Percentiles rank a stretch among this genome's conserved stretches.
phyloP scores from a whole-genome alignment of 2,113 vertebrate species.

The Sebastes fasciatus region DNA sequence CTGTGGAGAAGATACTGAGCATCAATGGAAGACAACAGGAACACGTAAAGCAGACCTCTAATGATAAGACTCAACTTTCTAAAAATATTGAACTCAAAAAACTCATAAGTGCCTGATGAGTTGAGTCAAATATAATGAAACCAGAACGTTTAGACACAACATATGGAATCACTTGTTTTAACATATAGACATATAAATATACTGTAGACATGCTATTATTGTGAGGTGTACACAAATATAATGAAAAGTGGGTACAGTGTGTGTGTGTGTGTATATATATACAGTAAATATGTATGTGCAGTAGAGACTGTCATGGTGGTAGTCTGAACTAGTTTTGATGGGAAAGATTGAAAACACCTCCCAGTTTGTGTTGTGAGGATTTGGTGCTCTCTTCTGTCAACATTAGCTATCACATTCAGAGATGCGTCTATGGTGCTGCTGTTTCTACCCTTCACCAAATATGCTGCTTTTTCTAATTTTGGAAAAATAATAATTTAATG shows the following conservation, averaged over 20 bases:
- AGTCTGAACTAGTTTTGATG: background rate
- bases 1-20: background rate
- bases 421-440: conserved; percentile 52
- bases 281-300: conserved; percentile 25
- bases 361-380: conserved; percentile 15
- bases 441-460: conserved; percentile 57
- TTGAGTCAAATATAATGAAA: conserved; percentile 20
- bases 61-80: conserved; percentile 3
- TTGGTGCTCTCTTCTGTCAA: conserved; percentile 31
- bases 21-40: background rate
- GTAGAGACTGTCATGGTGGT: background rate
- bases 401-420: conserved; percentile 17
- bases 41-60: background rate
- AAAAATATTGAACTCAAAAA: conserved; percentile 8
- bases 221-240: conserved; percentile 12
- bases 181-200: conserved; percentile 17
- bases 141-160: conserved; percentile 10
- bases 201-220: conserved; percentile 31
- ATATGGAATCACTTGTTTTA: conserved; percentile 16
- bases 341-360: conserved; percentile 26
- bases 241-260: background rate
- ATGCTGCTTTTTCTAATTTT: conserved; percentile 71
- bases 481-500: conserved; percentile 59
- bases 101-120: conserved; percentile 9
- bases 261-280: background rate